phyloP scores from a whole-genome alignment of 1,140 invertebrate genomes.

The Uloborus diversus region DNA sequence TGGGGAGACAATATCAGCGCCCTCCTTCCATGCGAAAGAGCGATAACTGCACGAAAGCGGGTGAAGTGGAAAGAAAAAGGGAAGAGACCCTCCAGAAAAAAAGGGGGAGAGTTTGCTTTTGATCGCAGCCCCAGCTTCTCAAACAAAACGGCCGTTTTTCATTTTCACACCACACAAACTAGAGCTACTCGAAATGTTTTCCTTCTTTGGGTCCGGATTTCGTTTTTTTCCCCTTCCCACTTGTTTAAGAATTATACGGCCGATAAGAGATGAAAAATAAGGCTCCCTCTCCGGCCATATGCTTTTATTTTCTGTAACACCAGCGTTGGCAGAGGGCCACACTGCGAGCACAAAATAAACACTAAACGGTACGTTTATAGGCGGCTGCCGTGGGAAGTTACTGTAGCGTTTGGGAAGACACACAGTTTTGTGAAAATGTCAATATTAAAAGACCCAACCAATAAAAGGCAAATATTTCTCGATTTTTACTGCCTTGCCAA shows the following conservation, averaged over 20 bases:
- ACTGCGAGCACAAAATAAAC: not conserved
- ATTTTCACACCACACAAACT: constrained; percentile 7
- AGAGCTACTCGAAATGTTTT: constrained; percentile 3
- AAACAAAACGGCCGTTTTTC: constrained; percentile 54
- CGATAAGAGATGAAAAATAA: constrained; percentile 34
- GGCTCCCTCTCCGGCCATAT: not conserved
- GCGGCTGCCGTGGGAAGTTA: not conserved
- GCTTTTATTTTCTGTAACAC: not conserved
- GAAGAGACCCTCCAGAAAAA: not conserved
- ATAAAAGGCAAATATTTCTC: too few relatives aligned
- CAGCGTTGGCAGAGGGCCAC: too few relatives aligned
- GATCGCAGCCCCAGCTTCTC: not conserved
- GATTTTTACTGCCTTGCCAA: too few relatives aligned
- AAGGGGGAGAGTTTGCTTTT: not conserved
- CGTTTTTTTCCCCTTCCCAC: not conserved
- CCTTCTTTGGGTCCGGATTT: not conserved
- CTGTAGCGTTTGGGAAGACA: not conserved
- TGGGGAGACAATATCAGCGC: too few relatives aligned
- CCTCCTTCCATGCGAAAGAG: constrained; percentile 19
- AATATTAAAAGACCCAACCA: too few relatives aligned
- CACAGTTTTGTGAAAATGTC: not conserved
- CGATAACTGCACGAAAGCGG: constrained; percentile 33
- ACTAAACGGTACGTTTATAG: not conserved
- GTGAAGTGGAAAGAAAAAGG: constrained; percentile 28
- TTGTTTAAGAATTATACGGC: constrained; percentile 53